Percentiles rank a stretch among this genome's conserved stretches.
Conservation (phyloP, 2,113 vertebrate species). For the Pampusana beccarii region DNA sequence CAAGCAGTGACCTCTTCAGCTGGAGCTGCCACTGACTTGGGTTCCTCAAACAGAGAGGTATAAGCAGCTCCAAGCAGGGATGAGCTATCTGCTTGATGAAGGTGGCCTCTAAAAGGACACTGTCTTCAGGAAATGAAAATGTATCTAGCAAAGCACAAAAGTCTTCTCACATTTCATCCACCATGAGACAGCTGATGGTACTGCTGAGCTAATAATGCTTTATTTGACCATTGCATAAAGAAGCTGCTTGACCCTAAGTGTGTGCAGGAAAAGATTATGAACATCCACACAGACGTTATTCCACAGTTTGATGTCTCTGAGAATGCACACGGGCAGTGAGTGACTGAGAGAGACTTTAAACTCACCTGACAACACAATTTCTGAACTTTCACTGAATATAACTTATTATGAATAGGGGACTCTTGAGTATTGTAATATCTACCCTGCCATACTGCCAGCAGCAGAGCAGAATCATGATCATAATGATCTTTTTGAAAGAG, state of each 20-base stretch:
- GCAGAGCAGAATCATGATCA: neutral
- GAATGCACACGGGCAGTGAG: neutral
- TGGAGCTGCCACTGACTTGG: neutral
- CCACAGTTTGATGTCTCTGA: neutral
- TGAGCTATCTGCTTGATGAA: neutral
- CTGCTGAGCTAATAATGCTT: neutral
- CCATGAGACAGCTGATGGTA: neutral
- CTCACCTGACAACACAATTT: neutral
- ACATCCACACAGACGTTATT: neutral
- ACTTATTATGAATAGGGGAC: neutral
- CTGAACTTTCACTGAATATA: neutral
- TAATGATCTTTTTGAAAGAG: neutral
- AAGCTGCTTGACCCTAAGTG: neutral
- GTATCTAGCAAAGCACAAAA: neutral
- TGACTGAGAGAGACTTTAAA: neutral
- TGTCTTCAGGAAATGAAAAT: neutral
- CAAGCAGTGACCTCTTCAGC: neutral
- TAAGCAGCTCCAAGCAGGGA: neutral
- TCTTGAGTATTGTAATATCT: neutral
- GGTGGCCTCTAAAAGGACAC: neutral
- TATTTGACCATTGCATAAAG: neutral
- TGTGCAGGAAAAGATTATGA: neutral
- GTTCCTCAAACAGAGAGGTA: neutral
- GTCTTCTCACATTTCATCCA: neutral
- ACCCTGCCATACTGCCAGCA: neutral